Percentiles rank a stretch among this genome's conserved stretches.
Conservation (phyloP, 2,888 invertebrate genomes). For the Lasioglossum leucozonium region DNA sequence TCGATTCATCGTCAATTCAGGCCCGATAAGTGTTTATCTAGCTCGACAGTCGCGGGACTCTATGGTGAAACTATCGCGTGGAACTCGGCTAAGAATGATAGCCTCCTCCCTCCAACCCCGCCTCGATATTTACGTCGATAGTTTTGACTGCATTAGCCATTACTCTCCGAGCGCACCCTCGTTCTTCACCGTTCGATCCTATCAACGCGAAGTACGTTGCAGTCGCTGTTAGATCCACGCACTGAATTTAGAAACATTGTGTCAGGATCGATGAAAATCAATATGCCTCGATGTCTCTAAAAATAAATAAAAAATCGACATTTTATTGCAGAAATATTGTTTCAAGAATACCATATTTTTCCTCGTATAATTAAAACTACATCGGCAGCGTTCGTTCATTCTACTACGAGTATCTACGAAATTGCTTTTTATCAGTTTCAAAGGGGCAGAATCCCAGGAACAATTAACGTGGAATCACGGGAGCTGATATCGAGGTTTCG, state of each 20-base stretch:
- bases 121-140: conserved; percentile 6
- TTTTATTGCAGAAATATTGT: too few species aligned
- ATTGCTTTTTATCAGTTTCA: background rate
- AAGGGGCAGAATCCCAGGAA: background rate
- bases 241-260: too few species aligned
- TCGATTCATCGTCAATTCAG: conserved; percentile 47
- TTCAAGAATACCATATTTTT: too few species aligned
- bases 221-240: too few species aligned
- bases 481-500: conserved; percentile 5
- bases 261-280: too few species aligned
- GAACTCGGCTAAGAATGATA: conserved; percentile 42
- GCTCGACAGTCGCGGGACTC: conserved; percentile 7
- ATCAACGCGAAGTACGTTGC: background rate
- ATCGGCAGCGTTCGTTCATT: background rate
- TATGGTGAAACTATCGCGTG: conserved; percentile 12
- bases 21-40: conserved; percentile 56
- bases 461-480: background rate
- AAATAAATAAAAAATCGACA: too few species aligned
- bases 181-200: background rate
- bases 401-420: background rate
- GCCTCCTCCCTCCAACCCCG: background rate
- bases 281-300: too few species aligned
- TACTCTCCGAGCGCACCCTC: background rate
- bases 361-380: too few species aligned
- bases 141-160: background rate